A percentile compares a stretch with the other conserved stretches of the same genome.
These are phyloP conservation scores for Synodontis membranacea DNA, from an alignment of 2,113 vertebrate genomes.

Conservation along the genomic window DNA sequence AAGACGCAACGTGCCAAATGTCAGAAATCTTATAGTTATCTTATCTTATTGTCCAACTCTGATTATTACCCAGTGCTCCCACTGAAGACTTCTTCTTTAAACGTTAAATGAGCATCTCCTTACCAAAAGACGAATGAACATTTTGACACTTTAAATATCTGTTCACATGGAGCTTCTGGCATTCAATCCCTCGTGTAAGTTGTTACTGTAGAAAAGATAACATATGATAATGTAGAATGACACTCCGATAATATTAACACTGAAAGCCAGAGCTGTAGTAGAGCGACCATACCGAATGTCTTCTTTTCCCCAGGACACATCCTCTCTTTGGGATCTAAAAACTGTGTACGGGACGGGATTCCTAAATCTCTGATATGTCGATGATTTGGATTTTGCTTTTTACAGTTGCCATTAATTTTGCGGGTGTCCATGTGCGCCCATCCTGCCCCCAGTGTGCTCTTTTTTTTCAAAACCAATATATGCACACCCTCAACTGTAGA, in stretches of 20 bases:
- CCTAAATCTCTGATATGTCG: no score
- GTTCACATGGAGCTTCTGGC: background rate
- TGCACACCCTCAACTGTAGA: no score
- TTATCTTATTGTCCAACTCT: no score
- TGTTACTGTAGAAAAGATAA: background rate
- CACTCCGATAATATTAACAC: background rate
- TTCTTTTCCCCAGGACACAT: no score
- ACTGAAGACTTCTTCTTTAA: background rate
- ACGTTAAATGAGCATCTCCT: background rate
- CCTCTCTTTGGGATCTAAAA: no score
- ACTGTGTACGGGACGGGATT: no score
- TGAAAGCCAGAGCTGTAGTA: background rate
- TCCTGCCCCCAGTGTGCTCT: no score
- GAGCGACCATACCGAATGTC: no score
- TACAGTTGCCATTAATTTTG: no score
- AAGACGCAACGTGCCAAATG: background rate
- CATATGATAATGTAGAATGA: background rate
- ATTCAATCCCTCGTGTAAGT: background rate
- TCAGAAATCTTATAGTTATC: background rate
- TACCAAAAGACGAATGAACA: background rate
- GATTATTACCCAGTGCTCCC: background rate
- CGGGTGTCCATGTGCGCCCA: no score
- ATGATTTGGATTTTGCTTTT: no score
- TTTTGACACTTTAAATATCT: background rate
- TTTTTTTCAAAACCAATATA: no score